Conservation (phyloP, 2,888 invertebrate genomes). For the Darwinula stevensoni region DNA sequence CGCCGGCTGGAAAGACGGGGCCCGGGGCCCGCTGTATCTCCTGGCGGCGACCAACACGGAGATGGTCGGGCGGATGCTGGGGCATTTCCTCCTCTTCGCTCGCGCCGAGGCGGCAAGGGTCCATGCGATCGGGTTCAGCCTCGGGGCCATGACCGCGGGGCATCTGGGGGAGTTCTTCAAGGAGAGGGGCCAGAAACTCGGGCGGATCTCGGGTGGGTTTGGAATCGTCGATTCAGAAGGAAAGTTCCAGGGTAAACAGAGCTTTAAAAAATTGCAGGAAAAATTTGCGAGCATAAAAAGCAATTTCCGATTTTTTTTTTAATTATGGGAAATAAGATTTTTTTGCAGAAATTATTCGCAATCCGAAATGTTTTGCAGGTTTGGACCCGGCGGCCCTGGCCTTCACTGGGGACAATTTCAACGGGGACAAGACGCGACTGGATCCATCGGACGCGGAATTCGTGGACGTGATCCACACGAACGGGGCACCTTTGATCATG, state of each 20-base stretch:
- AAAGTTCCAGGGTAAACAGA: too few relatives aligned
- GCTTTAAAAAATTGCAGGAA: too few relatives aligned
- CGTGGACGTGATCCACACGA: conserved; percentile 76
- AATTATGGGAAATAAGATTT: too few relatives aligned
- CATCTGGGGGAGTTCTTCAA: conserved; percentile 47
- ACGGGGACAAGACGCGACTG: conserved; percentile 49
- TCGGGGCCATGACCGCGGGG: conserved; percentile 73
- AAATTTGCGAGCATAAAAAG: too few relatives aligned
- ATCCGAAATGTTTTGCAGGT: conserved; percentile 20
- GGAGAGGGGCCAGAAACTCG: conserved; percentile 18
- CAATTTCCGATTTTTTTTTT: too few relatives aligned
- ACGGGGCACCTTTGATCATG: conserved; percentile 65
- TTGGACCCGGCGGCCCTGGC: conserved; percentile 70
- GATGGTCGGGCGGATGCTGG: conserved; percentile 53
- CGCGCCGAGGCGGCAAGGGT: conserved; percentile 34
- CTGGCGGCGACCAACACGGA: conserved; percentile 68
- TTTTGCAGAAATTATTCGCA: too few relatives aligned
- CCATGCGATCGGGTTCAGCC: conserved; percentile 49
- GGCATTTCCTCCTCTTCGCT: conserved; percentile 10
- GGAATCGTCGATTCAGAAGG: too few relatives aligned
- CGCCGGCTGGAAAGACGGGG: conserved; percentile 76
- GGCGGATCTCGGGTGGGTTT: conserved; percentile 58
- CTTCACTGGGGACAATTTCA: conserved; percentile 36
- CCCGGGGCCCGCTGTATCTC: conserved; percentile 63
- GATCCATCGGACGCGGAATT: conserved; percentile 59